phyloP scores from a whole-genome alignment of 2,113 vertebrate genomes.

The Cebus imitator region DNA sequence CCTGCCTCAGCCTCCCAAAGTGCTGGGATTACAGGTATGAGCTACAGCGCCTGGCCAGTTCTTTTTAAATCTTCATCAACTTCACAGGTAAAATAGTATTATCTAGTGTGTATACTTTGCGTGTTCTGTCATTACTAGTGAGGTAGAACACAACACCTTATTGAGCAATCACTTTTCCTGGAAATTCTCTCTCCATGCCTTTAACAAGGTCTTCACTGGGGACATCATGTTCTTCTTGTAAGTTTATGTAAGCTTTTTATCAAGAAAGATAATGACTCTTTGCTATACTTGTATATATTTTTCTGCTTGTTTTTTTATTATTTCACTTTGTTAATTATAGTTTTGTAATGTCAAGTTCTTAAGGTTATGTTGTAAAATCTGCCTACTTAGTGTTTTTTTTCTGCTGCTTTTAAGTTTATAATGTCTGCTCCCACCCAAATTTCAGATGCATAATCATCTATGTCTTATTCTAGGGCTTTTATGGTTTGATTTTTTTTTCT shows the following conservation, averaged over 20 bases:
- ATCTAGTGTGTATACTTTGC: not conserved
- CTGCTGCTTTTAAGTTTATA: not conserved
- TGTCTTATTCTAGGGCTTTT: conserved; percentile 35
- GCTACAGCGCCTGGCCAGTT: too few relatives aligned
- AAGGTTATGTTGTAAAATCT: not conserved
- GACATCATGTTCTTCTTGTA: not conserved
- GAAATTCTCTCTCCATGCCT: not conserved
- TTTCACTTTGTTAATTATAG: conserved; percentile 22
- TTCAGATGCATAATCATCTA: not conserved
- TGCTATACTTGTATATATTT: conserved; percentile 1
- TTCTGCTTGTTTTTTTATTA: not conserved
- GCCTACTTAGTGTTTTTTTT: not conserved
- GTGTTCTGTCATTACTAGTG: conserved; percentile 9
- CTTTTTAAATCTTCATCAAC: not conserved
- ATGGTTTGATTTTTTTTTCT: not conserved
- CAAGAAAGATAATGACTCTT: not conserved
- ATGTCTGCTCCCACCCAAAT: not conserved
- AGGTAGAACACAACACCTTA: not conserved
- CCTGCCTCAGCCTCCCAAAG: too few relatives aligned
- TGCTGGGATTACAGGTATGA: too few relatives aligned
- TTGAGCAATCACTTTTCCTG: conserved; percentile 10
- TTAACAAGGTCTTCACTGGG: not conserved
- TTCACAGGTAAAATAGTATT: not conserved
- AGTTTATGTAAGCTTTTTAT: conserved; percentile 15
- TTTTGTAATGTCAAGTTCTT: conserved; percentile 17